Evolutionary conservation across 35 echinoderm and acorn worm species (phyloP), one percentile per base, ranked within the genome.

Genomic region (Strongylocentrotus purpuratus): DNA sequence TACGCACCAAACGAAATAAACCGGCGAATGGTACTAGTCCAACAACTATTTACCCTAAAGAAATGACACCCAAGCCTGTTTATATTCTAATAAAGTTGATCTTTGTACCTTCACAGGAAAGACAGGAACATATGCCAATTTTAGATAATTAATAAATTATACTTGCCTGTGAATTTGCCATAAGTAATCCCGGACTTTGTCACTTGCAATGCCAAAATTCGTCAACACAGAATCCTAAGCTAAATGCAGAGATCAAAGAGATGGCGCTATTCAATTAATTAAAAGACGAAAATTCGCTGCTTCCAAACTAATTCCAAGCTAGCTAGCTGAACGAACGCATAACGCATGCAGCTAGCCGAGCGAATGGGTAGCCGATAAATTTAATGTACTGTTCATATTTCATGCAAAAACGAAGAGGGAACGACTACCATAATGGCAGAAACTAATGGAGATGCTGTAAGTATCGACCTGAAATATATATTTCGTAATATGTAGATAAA

Each of bases 121-220:
- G 20, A n/a, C 22, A 78, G 65, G 20, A 78, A 78, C 65, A 5
- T 22, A 31, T 28, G 17, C 20, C 2, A 78, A 7, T 78, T 8
- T 6, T 78, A 78, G 22, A 78, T n/a, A 78, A 78, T 28, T 78
- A 28, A 78, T 78, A 28, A 55, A 78, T 28, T 3, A 78, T 78
- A 78, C 65, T 78, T 78, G 65, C 65, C 65, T 78, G 65, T 78
- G 65, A 78, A 78, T 78, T 78, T 78, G 65, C 65, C 65, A 78
- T 78, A 78, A 78, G 20, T 78, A 78, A 55, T 55, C 7, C 50
- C 28, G 65, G 22, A 78, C 65, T 78, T 78, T n/a, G 65, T 22
- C 28, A 78, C 35, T 41, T 41, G 3, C 3, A 41, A 3, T 41
- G 1, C 0, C 35, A 41, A 41, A 41, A 41, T 41, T 41, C 35